phyloP scores from a whole-genome alignment of 2,888 invertebrate genomes.

The Cybosia mesomella region DNA sequence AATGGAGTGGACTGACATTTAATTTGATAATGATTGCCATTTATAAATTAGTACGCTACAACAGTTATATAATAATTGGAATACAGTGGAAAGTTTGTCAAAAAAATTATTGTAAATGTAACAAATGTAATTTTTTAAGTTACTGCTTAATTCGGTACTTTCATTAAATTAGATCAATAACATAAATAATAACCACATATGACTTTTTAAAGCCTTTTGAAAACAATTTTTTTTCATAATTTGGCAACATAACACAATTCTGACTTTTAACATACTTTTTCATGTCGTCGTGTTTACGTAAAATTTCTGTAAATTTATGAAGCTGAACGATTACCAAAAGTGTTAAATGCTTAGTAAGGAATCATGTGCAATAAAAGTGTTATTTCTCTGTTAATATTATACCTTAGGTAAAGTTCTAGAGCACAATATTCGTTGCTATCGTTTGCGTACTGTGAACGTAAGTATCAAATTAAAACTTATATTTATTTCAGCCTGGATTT shows the following conservation, averaged over 20 bases:
- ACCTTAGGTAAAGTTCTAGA: constrained; percentile 34
- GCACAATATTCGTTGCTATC: not conserved
- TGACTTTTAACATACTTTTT: not conserved
- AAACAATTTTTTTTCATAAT: not conserved
- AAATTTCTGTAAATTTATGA: constrained; percentile 9
- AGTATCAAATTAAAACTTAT: not conserved
- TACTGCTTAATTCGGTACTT: not conserved
- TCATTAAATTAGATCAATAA: too few species aligned
- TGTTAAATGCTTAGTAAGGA: not conserved
- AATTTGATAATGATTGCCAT: not conserved
- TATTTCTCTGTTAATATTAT: constrained; percentile 36
- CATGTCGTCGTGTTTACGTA: constrained; percentile 8
- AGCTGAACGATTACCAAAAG: not conserved
- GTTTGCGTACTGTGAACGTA: too few species aligned
- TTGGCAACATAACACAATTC: not conserved
- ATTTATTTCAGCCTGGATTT: constrained; percentile 44
- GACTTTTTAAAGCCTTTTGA: not conserved
- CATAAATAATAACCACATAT: not conserved
- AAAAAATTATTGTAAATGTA: too few species aligned
- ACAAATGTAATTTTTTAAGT: too few species aligned
- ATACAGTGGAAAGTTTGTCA: too few species aligned
- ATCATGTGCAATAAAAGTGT: constrained; percentile 32
- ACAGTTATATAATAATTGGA: not conserved
- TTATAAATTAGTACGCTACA: too few species aligned
- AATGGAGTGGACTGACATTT: not conserved